phyloP scores from a whole-genome alignment of 2,888 invertebrate species.

The Pseudococcus longispinus region DNA sequence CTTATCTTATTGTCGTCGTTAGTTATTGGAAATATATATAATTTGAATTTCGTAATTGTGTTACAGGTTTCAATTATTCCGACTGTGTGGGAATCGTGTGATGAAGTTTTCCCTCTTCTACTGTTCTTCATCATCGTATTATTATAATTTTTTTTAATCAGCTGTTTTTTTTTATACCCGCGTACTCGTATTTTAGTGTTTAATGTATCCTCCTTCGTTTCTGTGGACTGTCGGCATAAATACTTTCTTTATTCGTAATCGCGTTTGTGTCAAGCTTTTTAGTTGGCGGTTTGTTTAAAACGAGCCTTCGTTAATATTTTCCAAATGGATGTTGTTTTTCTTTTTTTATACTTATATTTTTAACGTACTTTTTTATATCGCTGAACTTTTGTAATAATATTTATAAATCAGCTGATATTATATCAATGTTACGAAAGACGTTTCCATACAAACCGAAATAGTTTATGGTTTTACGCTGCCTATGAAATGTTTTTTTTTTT shows the following conservation, averaged over 20 bases:
- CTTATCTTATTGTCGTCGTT: not conserved
- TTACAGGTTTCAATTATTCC: conserved; percentile 16
- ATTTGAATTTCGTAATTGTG: not conserved
- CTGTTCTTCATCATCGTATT: not conserved
- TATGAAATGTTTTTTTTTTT: not conserved
- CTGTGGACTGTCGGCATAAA: not conserved
- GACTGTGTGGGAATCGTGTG: not conserved
- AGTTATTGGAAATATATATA: not conserved
- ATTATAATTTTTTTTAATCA: not conserved
- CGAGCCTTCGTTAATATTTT: not conserved
- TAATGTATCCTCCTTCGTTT: not conserved
- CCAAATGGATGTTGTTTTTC: not conserved
- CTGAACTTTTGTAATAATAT: not conserved
- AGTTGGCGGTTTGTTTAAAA: not conserved
- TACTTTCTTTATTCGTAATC: not conserved
- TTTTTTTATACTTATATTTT: conserved; percentile 11
- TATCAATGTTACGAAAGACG: not conserved
- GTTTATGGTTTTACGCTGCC: not conserved
- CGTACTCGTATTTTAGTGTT: not conserved
- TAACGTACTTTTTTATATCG: not conserved
- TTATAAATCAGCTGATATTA: not conserved
- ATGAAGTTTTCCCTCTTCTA: not conserved
- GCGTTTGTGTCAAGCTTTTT: conserved; percentile 2
- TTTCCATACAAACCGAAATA: not conserved
- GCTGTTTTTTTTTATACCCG: not conserved